phyloP scores from a whole-genome alignment of 2,888 invertebrate species.

The Neocrepidodera transversa region DNA sequence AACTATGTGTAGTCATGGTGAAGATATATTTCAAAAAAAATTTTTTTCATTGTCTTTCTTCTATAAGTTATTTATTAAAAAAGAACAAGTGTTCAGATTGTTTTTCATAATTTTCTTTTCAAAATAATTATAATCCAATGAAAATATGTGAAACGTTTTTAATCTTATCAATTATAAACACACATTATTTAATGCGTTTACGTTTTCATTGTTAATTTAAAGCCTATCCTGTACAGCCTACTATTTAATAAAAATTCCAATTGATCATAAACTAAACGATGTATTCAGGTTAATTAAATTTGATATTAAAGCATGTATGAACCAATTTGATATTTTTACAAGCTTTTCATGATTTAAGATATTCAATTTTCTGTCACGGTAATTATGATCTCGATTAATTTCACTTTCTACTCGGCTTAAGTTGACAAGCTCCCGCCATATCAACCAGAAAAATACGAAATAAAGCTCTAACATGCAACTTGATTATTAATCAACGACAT shows the following conservation, averaged over 20 bases:
- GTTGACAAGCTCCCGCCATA: conserved; percentile 10
- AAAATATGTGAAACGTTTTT: too few relatives aligned
- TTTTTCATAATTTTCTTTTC: too few relatives aligned
- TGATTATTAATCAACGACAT: conserved; percentile 7
- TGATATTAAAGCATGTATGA: conserved; percentile 12
- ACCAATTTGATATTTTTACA: conserved; percentile 9
- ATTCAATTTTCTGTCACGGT: conserved; percentile 9
- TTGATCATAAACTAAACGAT: conserved; percentile 12
- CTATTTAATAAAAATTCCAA: neutral
- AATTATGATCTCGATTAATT: conserved; percentile 15
- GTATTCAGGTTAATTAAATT: conserved; percentile 14
- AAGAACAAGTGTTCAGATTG: too few relatives aligned
- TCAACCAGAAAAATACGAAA: neutral
- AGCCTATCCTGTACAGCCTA: neutral
- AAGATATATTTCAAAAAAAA: too few relatives aligned
- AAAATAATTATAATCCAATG: too few relatives aligned
- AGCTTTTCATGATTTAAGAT: conserved; percentile 7
- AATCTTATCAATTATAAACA: too few relatives aligned
- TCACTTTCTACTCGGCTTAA: conserved; percentile 16
- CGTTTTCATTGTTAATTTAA: conserved; percentile 2
- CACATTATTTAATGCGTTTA: too few relatives aligned
- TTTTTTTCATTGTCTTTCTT: too few relatives aligned
- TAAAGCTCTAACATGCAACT: conserved; percentile 7
- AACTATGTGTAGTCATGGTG: too few relatives aligned
- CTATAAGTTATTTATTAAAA: too few relatives aligned